These are phyloP conservation scores for Collichthys lucidus DNA, from an alignment of 2,113 vertebrate genomes.

Conservation along the genomic window DNA sequence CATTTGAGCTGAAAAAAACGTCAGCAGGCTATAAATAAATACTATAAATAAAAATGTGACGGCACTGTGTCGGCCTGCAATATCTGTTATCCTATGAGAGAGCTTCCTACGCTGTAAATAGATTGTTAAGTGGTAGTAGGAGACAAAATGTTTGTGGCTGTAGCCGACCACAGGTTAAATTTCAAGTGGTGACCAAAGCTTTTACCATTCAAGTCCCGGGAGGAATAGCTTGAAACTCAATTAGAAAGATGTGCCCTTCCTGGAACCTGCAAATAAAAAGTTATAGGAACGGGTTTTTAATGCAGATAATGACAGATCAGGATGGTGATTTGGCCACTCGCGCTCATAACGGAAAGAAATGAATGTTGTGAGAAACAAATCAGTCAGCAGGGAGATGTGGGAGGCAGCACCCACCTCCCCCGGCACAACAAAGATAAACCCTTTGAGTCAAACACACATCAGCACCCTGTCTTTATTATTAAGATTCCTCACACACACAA, in stretches of 20 bases:
- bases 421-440: neutral
- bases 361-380: neutral
- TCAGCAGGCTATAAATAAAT: no score
- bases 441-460: neutral
- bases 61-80: neutral
- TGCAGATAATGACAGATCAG: conserved; percentile 8
- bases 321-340: conserved; percentile 17
- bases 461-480: neutral
- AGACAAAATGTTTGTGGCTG: conserved; percentile 32
- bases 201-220: conserved; percentile 23
- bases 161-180: conserved; percentile 36
- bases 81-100: conserved; percentile 1
- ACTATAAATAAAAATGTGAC: conserved; percentile 25
- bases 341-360: neutral
- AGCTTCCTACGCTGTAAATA: conserved; percentile 34
- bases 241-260: neutral
- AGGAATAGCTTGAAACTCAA: conserved; percentile 26
- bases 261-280: conserved; percentile 5
- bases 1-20: neutral
- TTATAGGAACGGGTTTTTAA: neutral
- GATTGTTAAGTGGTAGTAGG: conserved; percentile 29
- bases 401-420: neutral
- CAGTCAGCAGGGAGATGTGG: neutral
- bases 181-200: conserved; percentile 12
- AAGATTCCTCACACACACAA: neutral